A percentile compares a stretch with the other conserved stretches of the same genome.
Conservation (phyloP, 2,113 vertebrate genomes). For the Dascyllus trimaculatus region DNA sequence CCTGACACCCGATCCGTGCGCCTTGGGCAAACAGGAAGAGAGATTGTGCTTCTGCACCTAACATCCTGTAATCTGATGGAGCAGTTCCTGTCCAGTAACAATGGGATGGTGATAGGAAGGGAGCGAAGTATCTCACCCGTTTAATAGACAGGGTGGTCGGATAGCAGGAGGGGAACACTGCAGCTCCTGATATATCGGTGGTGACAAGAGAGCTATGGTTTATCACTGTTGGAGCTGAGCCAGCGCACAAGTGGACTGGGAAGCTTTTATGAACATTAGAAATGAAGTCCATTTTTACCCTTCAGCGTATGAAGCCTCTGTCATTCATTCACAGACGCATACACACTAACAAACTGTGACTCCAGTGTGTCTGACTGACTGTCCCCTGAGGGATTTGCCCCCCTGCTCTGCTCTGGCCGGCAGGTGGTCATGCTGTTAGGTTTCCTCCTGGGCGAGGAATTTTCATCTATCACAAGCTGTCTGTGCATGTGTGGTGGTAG, state of each 20-base stretch:
- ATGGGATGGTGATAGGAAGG: conserved; percentile 49
- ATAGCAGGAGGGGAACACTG: background rate
- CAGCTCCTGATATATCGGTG: conserved; percentile 9
- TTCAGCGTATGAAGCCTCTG: conserved; percentile 4
- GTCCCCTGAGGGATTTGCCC: conserved; percentile 64
- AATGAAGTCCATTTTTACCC: conserved; percentile 40
- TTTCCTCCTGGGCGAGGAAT: conserved; percentile 63
- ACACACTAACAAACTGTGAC: conserved; percentile 56
- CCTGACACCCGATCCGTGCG: conserved; percentile 75
- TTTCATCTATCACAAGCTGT: conserved; percentile 62
- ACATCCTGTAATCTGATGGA: conserved; percentile 62
- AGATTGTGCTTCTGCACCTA: conserved; percentile 35
- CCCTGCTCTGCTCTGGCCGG: conserved; percentile 52
- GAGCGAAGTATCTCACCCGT: conserved; percentile 19
- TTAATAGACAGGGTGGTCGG: conserved; percentile 24
- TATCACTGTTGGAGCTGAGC: conserved; percentile 40
- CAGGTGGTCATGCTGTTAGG: conserved; percentile 71
- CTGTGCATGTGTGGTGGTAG: conserved; percentile 22
- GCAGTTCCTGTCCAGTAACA: conserved; percentile 58
- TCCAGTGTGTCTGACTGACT: conserved; percentile 74
- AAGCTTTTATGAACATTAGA: conserved; percentile 53
- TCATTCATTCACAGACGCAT: conserved; percentile 39
- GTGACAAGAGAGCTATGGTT: conserved; percentile 36
- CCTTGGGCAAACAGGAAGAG: conserved; percentile 76
- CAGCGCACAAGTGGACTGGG: conserved; percentile 27